Conservation (phyloP, 2,888 invertebrate genomes). For the Nebria salina region DNA sequence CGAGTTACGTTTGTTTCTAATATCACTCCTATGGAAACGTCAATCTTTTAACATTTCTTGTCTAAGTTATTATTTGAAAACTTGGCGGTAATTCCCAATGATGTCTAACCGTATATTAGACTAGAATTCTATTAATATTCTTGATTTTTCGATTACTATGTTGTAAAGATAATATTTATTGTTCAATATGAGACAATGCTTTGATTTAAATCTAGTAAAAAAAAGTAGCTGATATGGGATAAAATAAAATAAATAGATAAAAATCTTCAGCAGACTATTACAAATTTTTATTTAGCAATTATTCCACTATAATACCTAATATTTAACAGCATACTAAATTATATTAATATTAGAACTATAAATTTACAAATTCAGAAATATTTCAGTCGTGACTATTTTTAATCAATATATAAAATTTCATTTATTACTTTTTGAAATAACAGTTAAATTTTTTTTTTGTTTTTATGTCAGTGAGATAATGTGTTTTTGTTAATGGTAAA, state of each 20-base stretch:
- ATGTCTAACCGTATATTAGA: background rate
- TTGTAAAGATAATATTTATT: too few species aligned
- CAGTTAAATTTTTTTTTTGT: background rate
- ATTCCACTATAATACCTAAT: background rate
- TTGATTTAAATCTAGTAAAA: too few species aligned
- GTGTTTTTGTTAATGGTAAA: background rate
- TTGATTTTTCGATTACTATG: too few species aligned
- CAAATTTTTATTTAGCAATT: background rate
- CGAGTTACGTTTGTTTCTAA: background rate
- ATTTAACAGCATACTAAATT: background rate
- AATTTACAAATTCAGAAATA: background rate
- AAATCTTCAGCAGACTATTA: background rate
- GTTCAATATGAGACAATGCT: too few species aligned
- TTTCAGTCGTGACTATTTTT: background rate
- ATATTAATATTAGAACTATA: background rate
- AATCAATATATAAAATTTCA: background rate
- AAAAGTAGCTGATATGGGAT: background rate
- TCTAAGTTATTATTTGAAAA: background rate
- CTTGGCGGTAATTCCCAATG: background rate
- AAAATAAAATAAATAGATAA: background rate
- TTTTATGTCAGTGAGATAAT: too few species aligned
- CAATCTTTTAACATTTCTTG: background rate
- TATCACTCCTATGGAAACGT: background rate
- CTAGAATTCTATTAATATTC: too few species aligned
- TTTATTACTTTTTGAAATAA: background rate